Conservation (phyloP, 2,888 invertebrate species). For the Apantesis nais region DNA sequence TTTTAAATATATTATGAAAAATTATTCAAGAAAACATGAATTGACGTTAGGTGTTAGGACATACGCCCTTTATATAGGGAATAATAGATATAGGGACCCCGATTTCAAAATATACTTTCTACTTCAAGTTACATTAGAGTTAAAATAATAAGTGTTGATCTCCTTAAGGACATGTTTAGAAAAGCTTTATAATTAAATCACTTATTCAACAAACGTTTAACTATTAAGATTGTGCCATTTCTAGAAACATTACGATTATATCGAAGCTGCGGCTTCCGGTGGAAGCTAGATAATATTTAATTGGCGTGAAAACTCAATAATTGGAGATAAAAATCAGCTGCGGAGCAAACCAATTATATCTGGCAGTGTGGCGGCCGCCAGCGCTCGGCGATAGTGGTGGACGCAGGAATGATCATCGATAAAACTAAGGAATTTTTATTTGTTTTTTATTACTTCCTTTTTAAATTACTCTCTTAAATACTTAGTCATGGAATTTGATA, state of each 20-base stretch:
- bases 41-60: too few species aligned
- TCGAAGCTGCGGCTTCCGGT: slow-evolving; percentile 71
- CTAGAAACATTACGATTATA: slow-evolving; percentile 59
- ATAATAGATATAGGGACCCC: not conserved
- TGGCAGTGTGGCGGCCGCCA: slow-evolving; percentile 70
- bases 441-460: not conserved
- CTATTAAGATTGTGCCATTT: slow-evolving; percentile 49
- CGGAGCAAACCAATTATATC: slow-evolving; percentile 78
- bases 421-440: not conserved
- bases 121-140: not conserved
- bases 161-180: slow-evolving; percentile 22
- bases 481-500: not conserved
- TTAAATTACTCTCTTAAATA: not conserved
- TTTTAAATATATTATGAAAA: too few species aligned
- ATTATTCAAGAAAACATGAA: too few species aligned
- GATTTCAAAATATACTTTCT: not conserved
- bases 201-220: slow-evolving; percentile 48
- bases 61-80: not conserved
- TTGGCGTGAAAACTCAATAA: slow-evolving; percentile 85
- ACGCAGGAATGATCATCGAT: not conserved
- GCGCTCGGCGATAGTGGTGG: slow-evolving; percentile 56
- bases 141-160: slow-evolving; percentile 14
- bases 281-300: slow-evolving; percentile 81
- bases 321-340: slow-evolving; percentile 82
- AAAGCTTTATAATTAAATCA: slow-evolving; percentile 42